Evolutionary conservation across 2,888 invertebrate species (phyloP), one percentile per base, ranked within the genome.

Genomic region (Leucozona laternaria): DNA sequence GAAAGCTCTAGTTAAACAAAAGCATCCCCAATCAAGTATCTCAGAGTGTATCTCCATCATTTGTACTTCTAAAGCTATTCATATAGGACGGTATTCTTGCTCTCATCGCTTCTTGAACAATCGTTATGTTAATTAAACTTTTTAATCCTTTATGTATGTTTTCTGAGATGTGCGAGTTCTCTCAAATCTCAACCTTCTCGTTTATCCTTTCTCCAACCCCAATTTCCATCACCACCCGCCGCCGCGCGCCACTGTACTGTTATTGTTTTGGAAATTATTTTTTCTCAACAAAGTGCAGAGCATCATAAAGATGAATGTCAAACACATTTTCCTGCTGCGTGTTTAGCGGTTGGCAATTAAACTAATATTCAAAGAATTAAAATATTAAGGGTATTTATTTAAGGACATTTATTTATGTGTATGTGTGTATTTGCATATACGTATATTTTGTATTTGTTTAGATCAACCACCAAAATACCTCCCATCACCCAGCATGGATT

Each of bases 111-210:
- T 55, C 31, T 57, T 37, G 22, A 25, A 78, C 81, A 78, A 80
- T 81, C 75, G 77, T 78, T 78, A 81, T 81, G 73, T 78, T 78
- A 78, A 82, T 81, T 79, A 64, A 78, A 86, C 81, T 86, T 86
- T 86, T 82, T 82, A 86, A 86, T 86, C 86, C 86, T 86, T 82
- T 58, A 75, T 55, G 60, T 77, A 71, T 68, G 68, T 34, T 53
- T 45, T 60, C 8, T 15, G 37, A 60, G 20, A 40, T 60, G 60
- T 40, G 40, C 15, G 45, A 68, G 28, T 57, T 43, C 50, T 20
- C 15, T 34, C 28, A 37, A 45, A 43, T 66, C 17, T 15, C 45
- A 43, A 71, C 37, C 68, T 25, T 17, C 20, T 31, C 31, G 20
- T 15, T 64, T 31, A 28, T 62, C 25, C 20, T 25, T 25, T 13